Percentiles rank a stretch among this genome's conserved stretches.
Evolutionary conservation across 2,797 vertebrate species (phyloP).

Genomic region (Silurus aristotelis): DNA sequence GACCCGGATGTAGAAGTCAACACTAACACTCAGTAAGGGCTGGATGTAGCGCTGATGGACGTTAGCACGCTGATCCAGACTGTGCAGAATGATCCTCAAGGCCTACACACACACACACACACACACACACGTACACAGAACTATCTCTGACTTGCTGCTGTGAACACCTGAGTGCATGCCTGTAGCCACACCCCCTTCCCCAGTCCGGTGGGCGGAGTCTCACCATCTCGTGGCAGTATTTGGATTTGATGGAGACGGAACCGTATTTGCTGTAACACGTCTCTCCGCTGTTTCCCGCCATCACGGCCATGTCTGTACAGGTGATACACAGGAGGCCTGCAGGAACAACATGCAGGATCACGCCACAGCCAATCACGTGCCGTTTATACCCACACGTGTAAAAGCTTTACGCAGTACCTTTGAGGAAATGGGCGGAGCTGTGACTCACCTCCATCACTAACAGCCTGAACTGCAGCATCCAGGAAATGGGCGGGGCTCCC

Average conservation of each 20-base stretch:
- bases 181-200: neutral
- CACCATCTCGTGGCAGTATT: slow-evolving; percentile 93
- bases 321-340: slow-evolving; percentile 88
- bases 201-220: slow-evolving; percentile 53
- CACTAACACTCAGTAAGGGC: slow-evolving; percentile 86
- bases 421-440: neutral
- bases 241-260: slow-evolving; percentile 87
- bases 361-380: neutral
- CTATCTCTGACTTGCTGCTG: too few species aligned
- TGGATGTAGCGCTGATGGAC: slow-evolving; percentile 88
- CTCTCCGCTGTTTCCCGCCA: slow-evolving; percentile 88
- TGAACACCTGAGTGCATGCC: neutral
- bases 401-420: neutral
- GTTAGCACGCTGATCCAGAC: slow-evolving; percentile 83
- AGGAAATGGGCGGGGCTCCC: slow-evolving; percentile 87
- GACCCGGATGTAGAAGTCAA: slow-evolving; percentile 89
- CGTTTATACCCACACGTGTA: neutral
- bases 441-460: slow-evolving; percentile 87
- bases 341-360: neutral
- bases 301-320: slow-evolving; percentile 92
- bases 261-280: slow-evolving; percentile 94
- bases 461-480: slow-evolving; percentile 87
- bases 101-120: slow-evolving; percentile 70
- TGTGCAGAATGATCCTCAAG: slow-evolving; percentile 87
- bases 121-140: neutral